Base-by-base conservation (phyloP, 2,888 invertebrate species). In the Noctua janthina region DNA sequence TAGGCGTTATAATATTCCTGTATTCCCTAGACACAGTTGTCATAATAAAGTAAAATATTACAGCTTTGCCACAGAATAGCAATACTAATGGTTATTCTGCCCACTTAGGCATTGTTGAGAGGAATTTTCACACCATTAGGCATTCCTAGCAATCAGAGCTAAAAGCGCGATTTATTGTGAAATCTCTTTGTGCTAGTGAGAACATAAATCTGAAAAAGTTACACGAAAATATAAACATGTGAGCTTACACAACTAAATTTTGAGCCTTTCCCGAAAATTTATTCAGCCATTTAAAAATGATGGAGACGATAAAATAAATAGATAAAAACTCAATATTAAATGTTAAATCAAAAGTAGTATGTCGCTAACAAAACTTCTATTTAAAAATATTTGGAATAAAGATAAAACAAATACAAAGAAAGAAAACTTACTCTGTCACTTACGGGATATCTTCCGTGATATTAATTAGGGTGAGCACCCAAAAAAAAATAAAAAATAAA, bases 51-150 rank as follows among this genome's bases (percentile, higher is more conserved):
- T 86, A 43, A 78, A 88, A 78, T 74, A 88, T 85, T 85, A 77
- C 46, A 78, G 66, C 70, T 72, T 76, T 73, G 54, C 72, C 56
- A 62, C 51, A 81, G 71, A 82, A 82, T 74, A 81, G 81, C 68
- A 51, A 72, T 70, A 88, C 80, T 88, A 86, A 88, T 88, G 77
- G 49, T 82, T 80, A 81, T 80, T 77, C 56, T 77, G 72, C 74
- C 76, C 74, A 77, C 83, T 86, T 81, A 88, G 77, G 83, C 68
- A 79, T 86, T 84, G 81, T 86, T 84, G 77, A 86, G 75, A 59
- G 81, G 69, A 78, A 87, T 86, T 88, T 72, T 79, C 89, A 84
- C 76, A 84, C 81, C 87, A 88, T 88, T 83, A 81, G 46, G 68
- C 79, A 82, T 79, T 74, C n/a, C 67, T 66, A 70, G 74, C 76